Evolutionary conservation across 2,113 vertebrate genomes (phyloP).

Genomic region (Orientallactaga bullata): DNA sequence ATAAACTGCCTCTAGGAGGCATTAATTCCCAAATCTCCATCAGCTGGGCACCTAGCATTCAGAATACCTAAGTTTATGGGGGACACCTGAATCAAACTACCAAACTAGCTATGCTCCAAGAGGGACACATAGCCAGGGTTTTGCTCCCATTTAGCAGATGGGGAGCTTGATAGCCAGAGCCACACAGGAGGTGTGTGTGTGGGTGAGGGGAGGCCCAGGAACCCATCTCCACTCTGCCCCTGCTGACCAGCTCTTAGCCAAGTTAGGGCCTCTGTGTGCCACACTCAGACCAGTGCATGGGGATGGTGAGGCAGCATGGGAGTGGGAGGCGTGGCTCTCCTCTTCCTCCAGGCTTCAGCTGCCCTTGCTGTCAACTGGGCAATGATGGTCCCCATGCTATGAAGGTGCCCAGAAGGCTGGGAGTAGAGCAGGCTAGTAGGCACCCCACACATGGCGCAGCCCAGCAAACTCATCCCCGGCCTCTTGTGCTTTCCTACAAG

Average conservation of each 20-base stretch:
- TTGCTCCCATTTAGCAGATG: not conserved
- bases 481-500: not conserved
- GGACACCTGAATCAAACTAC: too few relatives aligned
- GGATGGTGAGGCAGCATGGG: not conserved
- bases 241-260: not conserved
- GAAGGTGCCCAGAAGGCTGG: not conserved
- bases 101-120: rapidly evolving
- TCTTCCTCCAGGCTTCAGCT: not conserved
- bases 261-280: not conserved
- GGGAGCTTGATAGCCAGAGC: not conserved
- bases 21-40: too few relatives aligned
- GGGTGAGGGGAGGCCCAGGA: rapidly evolving
- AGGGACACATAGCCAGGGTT: rapidly evolving
- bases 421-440: not conserved
- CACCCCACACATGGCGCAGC: not conserved
- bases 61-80: too few relatives aligned
- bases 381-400: not conserved
- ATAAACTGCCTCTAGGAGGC: too few relatives aligned
- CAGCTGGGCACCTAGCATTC: too few relatives aligned
- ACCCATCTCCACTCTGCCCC: rapidly evolving
- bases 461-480: not conserved
- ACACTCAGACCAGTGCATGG: rapidly evolving
- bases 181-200: too few relatives aligned
- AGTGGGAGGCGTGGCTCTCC: not conserved
- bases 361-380: not conserved